Evolutionary conservation across 2,113 vertebrate genomes (phyloP).

Genomic region (Callionymus lyra): DNA sequence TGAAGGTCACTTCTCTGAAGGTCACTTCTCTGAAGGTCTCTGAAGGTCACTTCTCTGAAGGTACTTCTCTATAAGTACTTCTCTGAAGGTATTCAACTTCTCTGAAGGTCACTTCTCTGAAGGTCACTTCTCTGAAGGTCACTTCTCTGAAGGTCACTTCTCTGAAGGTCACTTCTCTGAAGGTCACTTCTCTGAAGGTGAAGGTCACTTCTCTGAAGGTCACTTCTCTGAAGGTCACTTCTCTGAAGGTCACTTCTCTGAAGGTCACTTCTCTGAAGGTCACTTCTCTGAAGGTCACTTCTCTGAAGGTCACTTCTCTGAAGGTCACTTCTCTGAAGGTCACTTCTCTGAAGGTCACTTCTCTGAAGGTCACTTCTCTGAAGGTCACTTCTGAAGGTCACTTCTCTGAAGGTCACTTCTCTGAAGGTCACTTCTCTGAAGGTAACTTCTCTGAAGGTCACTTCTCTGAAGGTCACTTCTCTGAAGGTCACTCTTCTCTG

Average conservation of each 20-base stretch:
- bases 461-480: conserved; percentile 1
- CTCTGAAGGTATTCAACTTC: conserved; percentile 3
- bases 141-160: conserved; percentile 1
- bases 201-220: conserved; percentile 1
- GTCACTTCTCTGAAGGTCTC: neutral
- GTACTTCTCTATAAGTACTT: too few species aligned
- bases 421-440: conserved; percentile 5
- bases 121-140: neutral
- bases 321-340: conserved; percentile 1
- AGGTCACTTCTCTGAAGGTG: conserved; percentile 1
- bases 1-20: conserved; percentile 6
- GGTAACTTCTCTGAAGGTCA: neutral
- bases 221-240: neutral
- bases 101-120: conserved; percentile 6
- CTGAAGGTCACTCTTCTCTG: conserved; percentile 1
- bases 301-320: conserved; percentile 5
- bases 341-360: neutral
- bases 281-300: neutral
- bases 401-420: conserved; percentile 1
- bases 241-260: conserved; percentile 5
- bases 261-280: conserved; percentile 1
- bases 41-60: conserved; percentile 55
- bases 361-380: conserved; percentile 5
- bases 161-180: conserved; percentile 6
- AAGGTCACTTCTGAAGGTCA: too few species aligned